Evolutionary conservation across 2,888 invertebrate species (phyloP).

Genomic region (Agrotis segetum): DNA sequence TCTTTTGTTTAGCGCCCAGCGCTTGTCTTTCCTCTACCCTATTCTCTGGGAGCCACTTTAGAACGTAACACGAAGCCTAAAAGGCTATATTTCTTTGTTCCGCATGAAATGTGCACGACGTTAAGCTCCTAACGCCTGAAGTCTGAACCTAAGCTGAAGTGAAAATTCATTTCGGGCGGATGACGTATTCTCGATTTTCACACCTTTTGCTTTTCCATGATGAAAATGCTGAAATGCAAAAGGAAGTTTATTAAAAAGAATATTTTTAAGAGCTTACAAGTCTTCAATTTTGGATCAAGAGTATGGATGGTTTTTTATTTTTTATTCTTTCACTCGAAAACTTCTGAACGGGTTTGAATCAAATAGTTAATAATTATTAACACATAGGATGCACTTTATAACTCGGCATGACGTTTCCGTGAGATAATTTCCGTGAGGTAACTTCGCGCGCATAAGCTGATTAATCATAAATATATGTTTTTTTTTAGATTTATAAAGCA

Average conservation of each 20-base stretch:
- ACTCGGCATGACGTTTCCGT: too few relatives aligned
- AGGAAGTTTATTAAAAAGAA: slow-evolving; percentile 7
- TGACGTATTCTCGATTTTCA: slow-evolving; percentile 43
- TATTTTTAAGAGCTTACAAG: not conserved
- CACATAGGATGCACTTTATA: too few relatives aligned
- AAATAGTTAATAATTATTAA: too few relatives aligned
- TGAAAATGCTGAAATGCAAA: slow-evolving; percentile 18
- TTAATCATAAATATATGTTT: not conserved
- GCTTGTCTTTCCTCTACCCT: slow-evolving; percentile 16
- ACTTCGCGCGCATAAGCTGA: not conserved
- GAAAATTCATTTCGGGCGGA: slow-evolving; percentile 56
- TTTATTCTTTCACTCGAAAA: too few relatives aligned
- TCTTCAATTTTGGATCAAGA: too few relatives aligned
- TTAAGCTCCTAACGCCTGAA: slow-evolving; percentile 33
- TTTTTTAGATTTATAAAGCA: slow-evolving; percentile 12
- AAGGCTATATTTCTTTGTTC: slow-evolving; percentile 44
- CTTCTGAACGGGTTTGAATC: too few relatives aligned
- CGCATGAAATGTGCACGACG: slow-evolving; percentile 5
- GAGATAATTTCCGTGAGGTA: too few relatives aligned
- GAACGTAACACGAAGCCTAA: slow-evolving; percentile 42
- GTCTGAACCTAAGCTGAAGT: slow-evolving; percentile 39
- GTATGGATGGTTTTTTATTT: too few relatives aligned
- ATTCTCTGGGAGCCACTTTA: slow-evolving; percentile 23
- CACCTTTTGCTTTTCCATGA: slow-evolving; percentile 17
- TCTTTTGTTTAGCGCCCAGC: slow-evolving; percentile 64